Conservation (phyloP, 2,113 vertebrate genomes). For the Aleadryas rufinucha region DNA sequence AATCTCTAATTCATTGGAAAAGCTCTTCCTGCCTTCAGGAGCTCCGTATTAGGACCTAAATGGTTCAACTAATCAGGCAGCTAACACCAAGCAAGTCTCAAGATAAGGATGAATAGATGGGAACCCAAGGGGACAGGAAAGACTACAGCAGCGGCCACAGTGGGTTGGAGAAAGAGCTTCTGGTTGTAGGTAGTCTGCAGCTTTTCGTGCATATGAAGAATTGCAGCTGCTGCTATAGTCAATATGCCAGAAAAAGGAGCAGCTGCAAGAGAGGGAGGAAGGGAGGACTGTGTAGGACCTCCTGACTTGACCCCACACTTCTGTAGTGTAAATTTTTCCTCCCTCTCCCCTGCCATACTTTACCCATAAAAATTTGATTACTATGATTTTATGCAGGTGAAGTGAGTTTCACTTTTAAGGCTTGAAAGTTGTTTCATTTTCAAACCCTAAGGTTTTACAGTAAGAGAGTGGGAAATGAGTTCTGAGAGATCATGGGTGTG, state of each 20-base stretch:
- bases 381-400: neutral
- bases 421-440: constrained; percentile 28
- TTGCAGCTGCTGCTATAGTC: neutral
- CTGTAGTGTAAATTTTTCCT: neutral
- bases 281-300: neutral
- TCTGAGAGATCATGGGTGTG: neutral
- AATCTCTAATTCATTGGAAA: neutral
- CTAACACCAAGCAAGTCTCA: neutral
- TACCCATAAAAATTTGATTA: neutral
- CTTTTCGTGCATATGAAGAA: neutral
- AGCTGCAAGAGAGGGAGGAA: neutral
- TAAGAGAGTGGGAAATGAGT: neutral
- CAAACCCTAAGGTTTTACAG: neutral
- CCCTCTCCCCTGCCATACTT: neutral
- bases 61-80: neutral
- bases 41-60: neutral
- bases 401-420: neutral
- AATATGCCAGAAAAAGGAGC: neutral
- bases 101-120: neutral
- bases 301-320: neutral
- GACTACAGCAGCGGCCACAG: neutral
- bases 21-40: neutral
- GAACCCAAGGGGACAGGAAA: neutral
- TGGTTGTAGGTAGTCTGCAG: neutral
- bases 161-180: neutral